These are phyloP conservation scores for Toxotes jaculatrix DNA, from an alignment of 2,113 vertebrate genomes.

Conservation along the genomic window DNA sequence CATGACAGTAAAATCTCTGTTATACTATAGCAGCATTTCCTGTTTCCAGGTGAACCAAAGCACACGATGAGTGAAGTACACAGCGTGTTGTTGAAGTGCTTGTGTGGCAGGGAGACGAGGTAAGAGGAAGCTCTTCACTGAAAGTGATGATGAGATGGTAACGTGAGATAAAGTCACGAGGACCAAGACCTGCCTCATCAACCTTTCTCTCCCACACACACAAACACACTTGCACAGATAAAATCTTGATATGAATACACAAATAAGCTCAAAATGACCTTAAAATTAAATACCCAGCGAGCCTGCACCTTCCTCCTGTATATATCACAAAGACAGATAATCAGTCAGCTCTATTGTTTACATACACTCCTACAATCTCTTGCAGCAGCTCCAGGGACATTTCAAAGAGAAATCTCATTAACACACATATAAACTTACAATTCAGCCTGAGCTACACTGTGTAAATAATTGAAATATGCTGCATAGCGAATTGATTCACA, in stretches of 20 bases:
- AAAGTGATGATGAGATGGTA: slow-evolving; percentile 80
- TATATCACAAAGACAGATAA: slow-evolving; percentile 50
- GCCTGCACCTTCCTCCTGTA: slow-evolving; percentile 43
- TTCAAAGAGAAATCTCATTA: slow-evolving; percentile 56
- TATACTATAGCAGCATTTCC: background rate
- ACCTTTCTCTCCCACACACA: slow-evolving; percentile 43
- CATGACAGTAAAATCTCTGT: background rate
- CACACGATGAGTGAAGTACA: slow-evolving; percentile 21
- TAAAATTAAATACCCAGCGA: slow-evolving; percentile 48
- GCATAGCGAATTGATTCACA: slow-evolving; percentile 66
- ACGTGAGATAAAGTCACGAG: slow-evolving; percentile 76
- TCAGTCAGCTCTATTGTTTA: slow-evolving; percentile 60
- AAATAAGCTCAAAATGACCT: slow-evolving; percentile 55
- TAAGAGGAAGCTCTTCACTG: slow-evolving; percentile 68
- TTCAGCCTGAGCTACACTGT: slow-evolving; percentile 38
- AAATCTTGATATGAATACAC: slow-evolving; percentile 39
- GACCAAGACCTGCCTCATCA: slow-evolving; percentile 66
- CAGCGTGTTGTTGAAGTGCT: slow-evolving; percentile 51
- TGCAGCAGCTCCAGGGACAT: slow-evolving; percentile 26
- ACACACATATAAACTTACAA: slow-evolving; percentile 43
- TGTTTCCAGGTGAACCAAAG: slow-evolving; percentile 35
- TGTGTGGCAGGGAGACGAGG: slow-evolving; percentile 50
- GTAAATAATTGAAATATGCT: slow-evolving; percentile 74
- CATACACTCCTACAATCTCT: slow-evolving; percentile 53
- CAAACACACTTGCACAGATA: slow-evolving; percentile 28